phyloP scores from a whole-genome alignment of 2,888 invertebrate genomes.

The Rhamnusium bicolor region DNA sequence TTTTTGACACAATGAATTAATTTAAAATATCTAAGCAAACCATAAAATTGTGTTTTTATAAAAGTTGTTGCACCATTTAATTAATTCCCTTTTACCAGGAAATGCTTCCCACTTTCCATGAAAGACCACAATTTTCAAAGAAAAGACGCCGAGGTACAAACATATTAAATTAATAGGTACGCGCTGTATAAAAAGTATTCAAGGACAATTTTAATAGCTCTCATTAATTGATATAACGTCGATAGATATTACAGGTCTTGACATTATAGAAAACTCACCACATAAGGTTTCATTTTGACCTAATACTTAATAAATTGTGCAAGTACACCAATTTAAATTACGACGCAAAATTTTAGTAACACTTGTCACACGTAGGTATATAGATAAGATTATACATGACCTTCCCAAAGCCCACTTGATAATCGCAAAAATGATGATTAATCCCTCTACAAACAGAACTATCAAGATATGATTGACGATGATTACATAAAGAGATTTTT shows the following conservation, averaged over 20 bases:
- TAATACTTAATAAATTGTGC: conserved; percentile 1
- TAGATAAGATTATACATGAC: conserved; percentile 27
- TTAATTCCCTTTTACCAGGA: background rate
- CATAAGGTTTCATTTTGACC: background rate
- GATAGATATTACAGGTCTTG: background rate
- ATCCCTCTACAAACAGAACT: conserved; percentile 26
- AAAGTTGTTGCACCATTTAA: background rate
- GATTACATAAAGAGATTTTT: conserved; percentile 38
- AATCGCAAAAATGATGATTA: conserved; percentile 9
- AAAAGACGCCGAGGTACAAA: background rate
- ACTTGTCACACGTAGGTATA: conserved; percentile 22
- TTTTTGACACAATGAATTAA: too few relatives aligned
- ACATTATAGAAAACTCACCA: background rate
- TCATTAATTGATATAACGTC: background rate
- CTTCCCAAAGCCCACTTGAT: conserved; percentile 22
- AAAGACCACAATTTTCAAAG: background rate
- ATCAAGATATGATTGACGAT: conserved; percentile 37
- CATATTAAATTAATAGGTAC: background rate
- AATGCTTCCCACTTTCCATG: background rate
- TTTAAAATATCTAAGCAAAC: too few relatives aligned
- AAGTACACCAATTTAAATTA: background rate
- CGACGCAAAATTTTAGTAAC: conserved; percentile 19
- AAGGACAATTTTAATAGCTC: background rate
- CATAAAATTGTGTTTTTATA: too few relatives aligned
- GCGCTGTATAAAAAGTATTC: background rate